These are phyloP conservation scores for Drosophila vallismaia DNA, from an alignment of 2,888 invertebrate genomes.

Conservation along the genomic window DNA sequence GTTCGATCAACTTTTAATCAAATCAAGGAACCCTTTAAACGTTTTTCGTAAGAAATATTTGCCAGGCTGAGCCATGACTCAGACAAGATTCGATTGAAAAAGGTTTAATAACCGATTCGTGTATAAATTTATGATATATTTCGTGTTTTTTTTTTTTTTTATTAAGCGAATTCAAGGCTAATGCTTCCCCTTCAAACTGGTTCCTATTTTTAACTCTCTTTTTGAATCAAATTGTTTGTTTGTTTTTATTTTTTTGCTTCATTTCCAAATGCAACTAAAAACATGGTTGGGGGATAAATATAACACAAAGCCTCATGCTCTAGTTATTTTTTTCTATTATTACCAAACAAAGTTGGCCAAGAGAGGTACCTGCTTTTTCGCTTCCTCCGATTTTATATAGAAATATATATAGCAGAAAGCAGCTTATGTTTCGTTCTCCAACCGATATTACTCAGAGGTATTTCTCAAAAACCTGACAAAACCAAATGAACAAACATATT, in stretches of 20 bases:
- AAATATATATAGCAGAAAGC: no score
- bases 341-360: slow-evolving; percentile 22
- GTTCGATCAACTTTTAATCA: no score
- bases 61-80: not conserved
- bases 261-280: slow-evolving; percentile 7
- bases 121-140: not conserved
- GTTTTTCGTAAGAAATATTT: no score
- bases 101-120: slow-evolving; percentile 30
- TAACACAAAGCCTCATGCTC: slow-evolving; percentile 29
- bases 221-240: not conserved
- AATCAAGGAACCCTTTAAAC: no score
- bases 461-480: no score
- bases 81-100: slow-evolving; percentile 16
- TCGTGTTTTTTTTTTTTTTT: not conserved
- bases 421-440: slow-evolving; percentile 3
- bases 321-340: slow-evolving; percentile 23
- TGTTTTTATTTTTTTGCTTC: slow-evolving; percentile 26
- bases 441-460: slow-evolving; percentile 4
- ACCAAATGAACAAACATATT: no score
- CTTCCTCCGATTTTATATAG: no score
- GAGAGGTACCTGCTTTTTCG: no score
- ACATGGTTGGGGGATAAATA: not conserved
- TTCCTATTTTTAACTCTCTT: slow-evolving; percentile 8
- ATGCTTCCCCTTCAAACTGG: slow-evolving; percentile 32
- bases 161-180: slow-evolving; percentile 28